phyloP scores from a whole-genome alignment of 2,888 invertebrate species.

The Himalopsyche tibetana region DNA sequence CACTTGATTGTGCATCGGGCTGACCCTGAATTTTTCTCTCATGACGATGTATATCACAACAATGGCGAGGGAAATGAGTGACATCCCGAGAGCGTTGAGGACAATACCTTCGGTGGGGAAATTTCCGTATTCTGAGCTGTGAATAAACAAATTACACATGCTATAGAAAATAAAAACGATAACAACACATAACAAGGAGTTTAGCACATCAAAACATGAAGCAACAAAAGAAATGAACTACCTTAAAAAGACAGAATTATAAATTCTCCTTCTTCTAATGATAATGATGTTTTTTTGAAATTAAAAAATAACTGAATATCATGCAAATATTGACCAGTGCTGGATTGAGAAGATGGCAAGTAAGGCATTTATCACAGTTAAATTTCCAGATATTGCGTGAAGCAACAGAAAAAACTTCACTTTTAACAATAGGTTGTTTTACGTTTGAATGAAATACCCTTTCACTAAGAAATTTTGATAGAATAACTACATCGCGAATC shows the following conservation, averaged over 20 bases:
- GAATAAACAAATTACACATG: constrained; percentile 28
- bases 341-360: not conserved
- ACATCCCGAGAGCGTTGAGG: constrained; percentile 83
- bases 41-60: constrained; percentile 82
- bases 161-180: constrained; percentile 16
- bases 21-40: constrained; percentile 77
- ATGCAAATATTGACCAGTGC: not conserved
- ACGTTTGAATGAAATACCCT: too few relatives aligned
- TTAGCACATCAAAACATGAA: constrained; percentile 6
- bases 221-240: not conserved
- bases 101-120: constrained; percentile 77
- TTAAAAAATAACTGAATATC: not conserved
- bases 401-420: too few relatives aligned
- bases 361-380: too few relatives aligned
- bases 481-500: too few relatives aligned
- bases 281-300: not conserved
- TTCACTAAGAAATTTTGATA: too few relatives aligned
- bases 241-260: not conserved
- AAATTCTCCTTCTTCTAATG: not conserved
- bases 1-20: constrained; percentile 73
- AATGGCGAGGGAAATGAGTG: constrained; percentile 80
- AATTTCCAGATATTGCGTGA: too few relatives aligned
- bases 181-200: constrained; percentile 22
- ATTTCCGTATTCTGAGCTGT: constrained; percentile 8
- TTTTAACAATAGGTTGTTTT: too few relatives aligned